phyloP scores from a whole-genome alignment of 35 echinoderm and acorn worm species.

The Acanthaster planci region DNA sequence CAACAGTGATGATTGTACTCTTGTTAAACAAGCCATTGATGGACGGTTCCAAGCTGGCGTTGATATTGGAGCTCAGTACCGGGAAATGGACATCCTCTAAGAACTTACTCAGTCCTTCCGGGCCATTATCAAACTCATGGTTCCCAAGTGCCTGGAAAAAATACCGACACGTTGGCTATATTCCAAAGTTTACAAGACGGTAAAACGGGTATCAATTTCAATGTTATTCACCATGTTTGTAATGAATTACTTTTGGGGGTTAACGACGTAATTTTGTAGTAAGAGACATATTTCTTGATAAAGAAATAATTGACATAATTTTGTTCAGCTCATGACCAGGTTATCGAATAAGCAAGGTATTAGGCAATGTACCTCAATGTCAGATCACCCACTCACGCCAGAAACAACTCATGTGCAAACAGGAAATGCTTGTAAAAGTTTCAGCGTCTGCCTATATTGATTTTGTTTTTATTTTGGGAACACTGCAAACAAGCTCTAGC shows the following conservation, averaged over 20 bases:
- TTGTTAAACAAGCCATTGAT: conserved; percentile 58
- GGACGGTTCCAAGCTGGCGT: conserved; percentile 33
- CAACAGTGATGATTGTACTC: conserved; percentile 26
- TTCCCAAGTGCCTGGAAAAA: conserved; percentile 72
- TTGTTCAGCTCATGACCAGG: too few species aligned
- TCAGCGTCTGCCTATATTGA: too few species aligned
- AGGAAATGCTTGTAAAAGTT: too few species aligned
- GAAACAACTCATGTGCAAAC: too few species aligned
- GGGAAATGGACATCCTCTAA: conserved; percentile 57
- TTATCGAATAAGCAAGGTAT: too few species aligned
- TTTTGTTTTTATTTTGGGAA: too few species aligned
- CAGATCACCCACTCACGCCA: too few species aligned
- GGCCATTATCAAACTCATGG: conserved; percentile 78
- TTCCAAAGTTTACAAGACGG: neutral
- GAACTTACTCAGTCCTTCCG: conserved; percentile 45
- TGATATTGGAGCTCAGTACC: conserved; percentile 69
- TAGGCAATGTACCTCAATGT: too few species aligned
- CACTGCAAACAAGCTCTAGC: too few species aligned
- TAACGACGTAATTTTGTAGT: neutral
- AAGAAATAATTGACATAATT: too few species aligned
- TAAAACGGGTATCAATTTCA: neutral
- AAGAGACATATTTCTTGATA: too few species aligned
- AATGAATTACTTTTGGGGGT: neutral
- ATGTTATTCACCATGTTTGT: neutral
- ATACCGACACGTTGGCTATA: neutral